phyloP scores from a whole-genome alignment of 2,113 vertebrate species.

The Lates calcarifer region DNA sequence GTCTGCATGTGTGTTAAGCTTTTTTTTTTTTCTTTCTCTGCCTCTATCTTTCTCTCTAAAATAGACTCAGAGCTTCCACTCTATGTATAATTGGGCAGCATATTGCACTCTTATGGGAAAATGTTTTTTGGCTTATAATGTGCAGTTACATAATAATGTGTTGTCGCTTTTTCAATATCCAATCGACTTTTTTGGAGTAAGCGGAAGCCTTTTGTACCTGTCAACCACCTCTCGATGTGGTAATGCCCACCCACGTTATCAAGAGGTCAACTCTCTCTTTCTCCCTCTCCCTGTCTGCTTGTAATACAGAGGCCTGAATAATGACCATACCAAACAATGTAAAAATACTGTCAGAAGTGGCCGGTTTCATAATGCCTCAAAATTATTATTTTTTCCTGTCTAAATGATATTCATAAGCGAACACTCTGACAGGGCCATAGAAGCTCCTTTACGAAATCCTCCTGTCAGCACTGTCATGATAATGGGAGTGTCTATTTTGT shows the following conservation, averaged over 20 bases:
- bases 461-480: slow-evolving; percentile 17
- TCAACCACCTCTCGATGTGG: slow-evolving; percentile 66
- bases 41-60: slow-evolving; percentile 10
- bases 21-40: neutral
- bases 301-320: slow-evolving; percentile 46
- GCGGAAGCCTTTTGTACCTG: slow-evolving; percentile 67
- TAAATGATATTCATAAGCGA: slow-evolving; percentile 47
- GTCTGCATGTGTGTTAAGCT: slow-evolving; percentile 29
- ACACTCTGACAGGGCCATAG: slow-evolving; percentile 39
- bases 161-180: slow-evolving; percentile 52
- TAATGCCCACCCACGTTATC: slow-evolving; percentile 71
- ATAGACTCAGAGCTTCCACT: slow-evolving; percentile 1
- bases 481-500: slow-evolving; percentile 45
- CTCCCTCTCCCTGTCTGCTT: slow-evolving; percentile 61
- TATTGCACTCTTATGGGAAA: slow-evolving; percentile 27
- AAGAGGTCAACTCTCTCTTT: slow-evolving; percentile 71
- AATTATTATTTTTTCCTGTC: slow-evolving; percentile 24
- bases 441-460: slow-evolving; percentile 41
- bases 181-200: slow-evolving; percentile 61
- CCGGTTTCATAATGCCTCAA: slow-evolving; percentile 68
- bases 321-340: slow-evolving; percentile 55
- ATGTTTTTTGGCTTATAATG: slow-evolving; percentile 18
- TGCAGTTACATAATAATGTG: slow-evolving; percentile 53
- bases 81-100: slow-evolving; percentile 33
- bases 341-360: slow-evolving; percentile 58